These are phyloP conservation scores for Caenorhabditis wallacei DNA, from an alignment of 2,888 invertebrate genomes.

Conservation along the genomic window DNA sequence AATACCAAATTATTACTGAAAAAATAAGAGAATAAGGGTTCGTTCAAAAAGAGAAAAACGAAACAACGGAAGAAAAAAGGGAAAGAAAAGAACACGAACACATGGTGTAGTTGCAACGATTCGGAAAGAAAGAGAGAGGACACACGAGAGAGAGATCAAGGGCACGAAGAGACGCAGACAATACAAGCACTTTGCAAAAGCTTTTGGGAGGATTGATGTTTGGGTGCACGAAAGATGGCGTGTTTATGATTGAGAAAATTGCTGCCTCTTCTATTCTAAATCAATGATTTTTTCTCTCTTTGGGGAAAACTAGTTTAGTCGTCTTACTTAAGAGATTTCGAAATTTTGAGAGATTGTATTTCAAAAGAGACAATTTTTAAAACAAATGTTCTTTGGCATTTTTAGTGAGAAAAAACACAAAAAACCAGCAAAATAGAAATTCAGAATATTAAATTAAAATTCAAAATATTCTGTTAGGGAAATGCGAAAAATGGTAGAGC, in stretches of 20 bases:
- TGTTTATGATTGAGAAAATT: conserved; percentile 39
- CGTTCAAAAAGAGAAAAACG: not conserved
- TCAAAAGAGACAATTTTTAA: no score
- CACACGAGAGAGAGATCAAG: conserved; percentile 12
- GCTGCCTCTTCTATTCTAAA: conserved; percentile 19
- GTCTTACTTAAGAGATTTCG: no score
- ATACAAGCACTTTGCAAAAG: conserved; percentile 26
- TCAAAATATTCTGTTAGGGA: no score
- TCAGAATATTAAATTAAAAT: no score
- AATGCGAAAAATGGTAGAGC: no score
- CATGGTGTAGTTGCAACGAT: conserved; percentile 37
- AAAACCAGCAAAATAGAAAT: no score
- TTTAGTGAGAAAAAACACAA: no score
- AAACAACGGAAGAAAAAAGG: not conserved
- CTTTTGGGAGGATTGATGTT: not conserved
- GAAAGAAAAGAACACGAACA: not conserved
- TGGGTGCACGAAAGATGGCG: conserved; percentile 37
- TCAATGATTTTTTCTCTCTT: conserved; percentile 5
- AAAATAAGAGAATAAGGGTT: not conserved
- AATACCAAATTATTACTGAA: conserved; percentile 34
- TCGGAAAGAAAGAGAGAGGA: not conserved
- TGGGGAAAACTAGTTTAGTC: no score
- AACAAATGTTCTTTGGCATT: no score
- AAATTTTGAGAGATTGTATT: no score
- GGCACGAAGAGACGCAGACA: conserved; percentile 33